A percentile compares a stretch with the other conserved stretches of the same genome.
These are phyloP conservation scores for Helleia helle DNA, from an alignment of 2,888 invertebrate genomes.

Conservation along the genomic window DNA sequence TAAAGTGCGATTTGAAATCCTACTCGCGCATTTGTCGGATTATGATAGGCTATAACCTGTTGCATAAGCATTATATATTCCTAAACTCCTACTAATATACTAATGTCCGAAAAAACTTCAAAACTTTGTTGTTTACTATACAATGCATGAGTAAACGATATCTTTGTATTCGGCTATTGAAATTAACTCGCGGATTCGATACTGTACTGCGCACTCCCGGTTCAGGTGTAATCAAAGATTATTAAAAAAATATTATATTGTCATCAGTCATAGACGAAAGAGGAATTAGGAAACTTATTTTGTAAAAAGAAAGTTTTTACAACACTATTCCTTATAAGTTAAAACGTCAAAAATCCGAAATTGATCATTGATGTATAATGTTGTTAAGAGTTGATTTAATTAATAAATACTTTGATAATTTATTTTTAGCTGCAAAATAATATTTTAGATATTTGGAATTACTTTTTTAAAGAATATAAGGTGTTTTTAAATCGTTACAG, in stretches of 20 bases:
- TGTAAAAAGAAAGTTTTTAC: background rate
- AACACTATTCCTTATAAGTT: constrained; percentile 9
- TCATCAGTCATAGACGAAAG: constrained; percentile 1
- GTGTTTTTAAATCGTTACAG: no score
- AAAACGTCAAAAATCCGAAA: no score
- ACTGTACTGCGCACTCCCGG: background rate
- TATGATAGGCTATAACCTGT: constrained; percentile 64
- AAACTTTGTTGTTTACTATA: constrained; percentile 1
- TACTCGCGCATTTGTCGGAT: constrained; percentile 61
- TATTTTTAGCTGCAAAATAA: no score
- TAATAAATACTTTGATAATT: no score
- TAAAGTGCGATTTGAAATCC: constrained; percentile 53
- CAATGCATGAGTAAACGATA: background rate
- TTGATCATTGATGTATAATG: no score
- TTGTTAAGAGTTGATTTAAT: no score
- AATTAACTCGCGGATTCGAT: background rate
- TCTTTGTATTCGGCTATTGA: background rate
- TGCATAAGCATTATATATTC: constrained; percentile 57
- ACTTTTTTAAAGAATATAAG: no score
- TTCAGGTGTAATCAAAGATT: background rate
- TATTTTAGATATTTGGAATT: no score
- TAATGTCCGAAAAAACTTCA: constrained; percentile 1
- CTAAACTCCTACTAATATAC: constrained; percentile 28
- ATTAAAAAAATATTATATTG: background rate
- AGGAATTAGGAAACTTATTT: no score